phyloP scores from a whole-genome alignment of 2,888 invertebrate genomes.

The Saturnia japonica region DNA sequence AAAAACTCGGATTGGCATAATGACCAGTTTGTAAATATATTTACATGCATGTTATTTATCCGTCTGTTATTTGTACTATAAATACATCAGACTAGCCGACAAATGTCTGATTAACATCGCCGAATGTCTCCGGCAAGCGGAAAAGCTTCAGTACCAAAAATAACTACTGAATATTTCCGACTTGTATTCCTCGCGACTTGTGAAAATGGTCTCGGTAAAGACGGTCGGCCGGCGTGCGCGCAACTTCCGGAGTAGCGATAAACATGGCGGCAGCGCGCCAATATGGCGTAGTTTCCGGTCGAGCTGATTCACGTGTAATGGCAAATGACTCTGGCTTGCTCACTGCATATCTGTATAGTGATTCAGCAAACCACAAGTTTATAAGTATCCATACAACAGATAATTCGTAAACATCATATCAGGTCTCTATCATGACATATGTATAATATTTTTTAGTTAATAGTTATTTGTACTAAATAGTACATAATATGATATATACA shows the following conservation, averaged over 20 bases:
- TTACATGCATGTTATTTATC: slow-evolving; percentile 41
- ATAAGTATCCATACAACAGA: slow-evolving; percentile 59
- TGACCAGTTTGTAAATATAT: slow-evolving; percentile 64
- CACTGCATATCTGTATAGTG: slow-evolving; percentile 77
- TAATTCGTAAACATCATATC: neutral
- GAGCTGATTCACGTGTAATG: slow-evolving; percentile 76
- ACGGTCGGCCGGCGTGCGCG: slow-evolving; percentile 78
- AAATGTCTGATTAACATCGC: slow-evolving; percentile 73
- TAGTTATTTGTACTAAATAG: neutral
- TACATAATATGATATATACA: neutral
- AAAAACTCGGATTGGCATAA: slow-evolving; percentile 33
- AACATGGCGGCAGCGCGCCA: slow-evolving; percentile 78
- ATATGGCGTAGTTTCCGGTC: slow-evolving; percentile 80
- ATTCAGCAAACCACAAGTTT: slow-evolving; percentile 74
- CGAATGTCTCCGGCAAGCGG: slow-evolving; percentile 74
- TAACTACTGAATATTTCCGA: slow-evolving; percentile 77
- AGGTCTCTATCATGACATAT: no score
- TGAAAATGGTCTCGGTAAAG: slow-evolving; percentile 74
- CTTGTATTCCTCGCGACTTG: slow-evolving; percentile 64
- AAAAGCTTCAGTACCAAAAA: slow-evolving; percentile 75
- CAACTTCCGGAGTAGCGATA: slow-evolving; percentile 79
- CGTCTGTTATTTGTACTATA: slow-evolving; percentile 41
- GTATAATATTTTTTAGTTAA: no score
- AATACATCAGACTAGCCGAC: slow-evolving; percentile 67
- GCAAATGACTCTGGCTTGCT: slow-evolving; percentile 70